Evolutionary conservation across 2,797 vertebrate genomes (phyloP).

Genomic region (Helostoma temminkii): DNA sequence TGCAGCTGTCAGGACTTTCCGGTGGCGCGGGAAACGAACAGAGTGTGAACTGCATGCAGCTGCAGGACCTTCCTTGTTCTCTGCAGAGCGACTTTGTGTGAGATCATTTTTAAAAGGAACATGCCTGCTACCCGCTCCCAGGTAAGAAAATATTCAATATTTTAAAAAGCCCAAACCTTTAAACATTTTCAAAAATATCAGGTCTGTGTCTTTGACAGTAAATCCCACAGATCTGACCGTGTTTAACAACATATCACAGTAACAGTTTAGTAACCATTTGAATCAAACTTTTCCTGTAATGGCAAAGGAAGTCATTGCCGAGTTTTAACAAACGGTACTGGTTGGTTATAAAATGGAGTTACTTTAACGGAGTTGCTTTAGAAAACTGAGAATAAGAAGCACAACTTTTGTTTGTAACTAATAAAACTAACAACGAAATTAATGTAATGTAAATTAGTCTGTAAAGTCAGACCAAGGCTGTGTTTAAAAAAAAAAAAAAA

Average conservation of each 20-base stretch:
- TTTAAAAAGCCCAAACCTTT: not conserved
- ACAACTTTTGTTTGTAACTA: not conserved
- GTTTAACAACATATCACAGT: no score
- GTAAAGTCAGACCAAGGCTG: not conserved
- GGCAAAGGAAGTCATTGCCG: no score
- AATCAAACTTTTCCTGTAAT: not conserved
- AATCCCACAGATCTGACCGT: not conserved
- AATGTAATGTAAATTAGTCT: no score
- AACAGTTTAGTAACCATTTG: not conserved
- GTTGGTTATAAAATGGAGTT: no score
- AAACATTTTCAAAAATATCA: fast-evolving
- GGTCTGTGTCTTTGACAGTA: not conserved
- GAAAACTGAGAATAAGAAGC: not conserved
- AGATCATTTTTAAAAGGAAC: slow-evolving; percentile 22
- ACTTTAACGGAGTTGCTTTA: no score
- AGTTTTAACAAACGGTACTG: no score
- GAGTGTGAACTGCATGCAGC: slow-evolving; percentile 8
- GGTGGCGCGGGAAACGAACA: slow-evolving; percentile 82
- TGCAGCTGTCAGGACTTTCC: slow-evolving; percentile 76
- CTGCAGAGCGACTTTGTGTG: slow-evolving; percentile 13
- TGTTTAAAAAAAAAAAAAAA: no score
- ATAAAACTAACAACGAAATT: not conserved
- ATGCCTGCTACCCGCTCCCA: slow-evolving; percentile 81
- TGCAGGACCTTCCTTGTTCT: slow-evolving; percentile 48
- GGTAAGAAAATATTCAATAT: slow-evolving; percentile 66